Evolutionary conservation across 2,888 invertebrate species (phyloP), one percentile per base, ranked within the genome.

Genomic region (Apodemia hepburni): DNA sequence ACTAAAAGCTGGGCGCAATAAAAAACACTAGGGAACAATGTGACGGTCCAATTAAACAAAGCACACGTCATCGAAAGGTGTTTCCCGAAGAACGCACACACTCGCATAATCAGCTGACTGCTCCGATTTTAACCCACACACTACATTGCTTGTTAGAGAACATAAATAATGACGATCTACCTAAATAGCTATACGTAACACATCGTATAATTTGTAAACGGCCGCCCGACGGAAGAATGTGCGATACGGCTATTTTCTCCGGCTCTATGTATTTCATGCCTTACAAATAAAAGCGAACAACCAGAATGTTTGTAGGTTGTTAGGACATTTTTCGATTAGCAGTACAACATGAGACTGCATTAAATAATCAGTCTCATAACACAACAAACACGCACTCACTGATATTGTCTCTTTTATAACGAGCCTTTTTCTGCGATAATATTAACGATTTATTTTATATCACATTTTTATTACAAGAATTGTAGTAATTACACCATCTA

Each of bases 51-150:
- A 90, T 91, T 91, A 90, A 88, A 86, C 85, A 84, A 80, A 87
- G 84, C 87, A 84, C 85, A 87, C 91, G 90, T 91, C 90, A 91
- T 90, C 89, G 84, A 85, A 90, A 90, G 91, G 91, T 91, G 91
- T 91, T 91, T 90, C 91, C 91, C 91, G 87, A 91, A 89, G 91
- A 90, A 90, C 91, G 91, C 84, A 85, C 71, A 71, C 70, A 71
- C 68, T 66, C 69, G 85, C 83, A 82, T 83, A 84, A 89, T 87
- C 90, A 91, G 90, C 90, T 90, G 90, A 90, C 85, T 90, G 90
- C 90, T 90, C 90, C 85, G 90, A 91, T 91, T 90, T 89, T 88
- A 90, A 90, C 90, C 79, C 90, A 89, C 89, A 89, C 89, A 90
- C 90, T 82, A 87, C 79, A 77, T 78, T 81, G 84, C 83, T 85